These are phyloP conservation scores for Psittacula echo DNA, from an alignment of 2,797 vertebrate genomes.

Conservation along the genomic window DNA sequence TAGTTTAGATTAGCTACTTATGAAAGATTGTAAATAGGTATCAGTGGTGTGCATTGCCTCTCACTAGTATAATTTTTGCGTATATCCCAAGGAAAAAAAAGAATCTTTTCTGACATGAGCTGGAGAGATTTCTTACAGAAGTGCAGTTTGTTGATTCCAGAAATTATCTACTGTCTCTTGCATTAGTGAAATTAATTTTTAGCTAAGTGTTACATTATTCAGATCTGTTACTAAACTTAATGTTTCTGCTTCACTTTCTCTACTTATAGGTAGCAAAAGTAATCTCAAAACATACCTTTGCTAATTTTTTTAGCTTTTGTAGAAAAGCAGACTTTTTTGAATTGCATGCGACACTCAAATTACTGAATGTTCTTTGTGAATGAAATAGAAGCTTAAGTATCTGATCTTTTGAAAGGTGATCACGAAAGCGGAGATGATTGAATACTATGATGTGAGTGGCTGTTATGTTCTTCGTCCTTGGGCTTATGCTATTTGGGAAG, in stretches of 20 bases:
- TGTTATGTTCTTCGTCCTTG: slow-evolving; percentile 97
- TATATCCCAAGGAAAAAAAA: neutral
- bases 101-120: neutral
- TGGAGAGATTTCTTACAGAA: neutral
- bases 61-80: neutral
- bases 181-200: neutral
- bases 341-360: neutral
- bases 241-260: neutral
- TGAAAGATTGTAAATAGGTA: neutral
- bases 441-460: slow-evolving; percentile 98
- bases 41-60: neutral
- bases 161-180: neutral
- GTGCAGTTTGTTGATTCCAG: neutral
- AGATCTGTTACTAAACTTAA: neutral
- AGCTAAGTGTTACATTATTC: neutral
- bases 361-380: neutral
- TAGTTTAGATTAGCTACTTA: neutral
- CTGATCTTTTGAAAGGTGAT: slow-evolving; percentile 86
- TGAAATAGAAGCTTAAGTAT: neutral
- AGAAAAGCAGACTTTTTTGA: neutral
- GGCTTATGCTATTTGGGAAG: slow-evolving; percentile 93
- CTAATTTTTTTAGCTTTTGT: neutral
- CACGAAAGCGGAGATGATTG: slow-evolving; percentile 98
- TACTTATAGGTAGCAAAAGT: neutral
- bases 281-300: neutral